These are phyloP conservation scores for Mormyrops boulengeri DNA, from an alignment of 2,797 vertebrate genomes.

Conservation along the genomic window DNA sequence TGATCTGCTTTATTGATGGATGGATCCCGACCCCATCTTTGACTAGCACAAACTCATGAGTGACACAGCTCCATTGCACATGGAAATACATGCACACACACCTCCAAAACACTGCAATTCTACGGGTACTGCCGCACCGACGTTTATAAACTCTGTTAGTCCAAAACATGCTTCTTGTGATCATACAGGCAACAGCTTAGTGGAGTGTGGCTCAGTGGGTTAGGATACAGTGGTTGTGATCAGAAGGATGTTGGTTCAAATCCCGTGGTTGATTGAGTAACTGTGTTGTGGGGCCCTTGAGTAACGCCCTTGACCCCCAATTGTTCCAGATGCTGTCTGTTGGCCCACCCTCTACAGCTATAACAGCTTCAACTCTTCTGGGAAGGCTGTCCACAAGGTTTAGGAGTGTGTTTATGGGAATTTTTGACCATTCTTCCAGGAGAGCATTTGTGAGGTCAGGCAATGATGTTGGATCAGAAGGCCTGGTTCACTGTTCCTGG, in stretches of 20 bases:
- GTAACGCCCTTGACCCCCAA: not conserved
- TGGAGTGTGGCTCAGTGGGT: not conserved
- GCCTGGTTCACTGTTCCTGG: not conserved
- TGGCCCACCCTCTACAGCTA: not conserved
- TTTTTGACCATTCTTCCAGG: not conserved
- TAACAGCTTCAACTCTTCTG: not conserved
- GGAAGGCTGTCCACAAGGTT: not conserved
- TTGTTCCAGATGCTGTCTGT: not conserved
- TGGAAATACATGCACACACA: not conserved
- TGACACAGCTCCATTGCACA: not conserved
- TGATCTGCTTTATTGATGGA: not conserved
- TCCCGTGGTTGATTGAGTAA: not conserved
- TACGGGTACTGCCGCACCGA: not conserved
- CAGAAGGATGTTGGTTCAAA: not conserved
- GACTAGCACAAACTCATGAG: not conserved
- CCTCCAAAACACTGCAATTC: not conserved
- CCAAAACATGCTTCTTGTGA: not conserved
- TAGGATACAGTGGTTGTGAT: not conserved
- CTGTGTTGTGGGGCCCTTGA: not conserved
- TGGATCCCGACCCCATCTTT: not conserved
- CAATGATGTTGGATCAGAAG: not conserved
- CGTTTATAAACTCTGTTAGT: not conserved
- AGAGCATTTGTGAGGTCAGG: not conserved
- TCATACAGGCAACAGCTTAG: not conserved
- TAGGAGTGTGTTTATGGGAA: not conserved